Conservation (phyloP, 2,113 vertebrate species). For the Psittacus erithacus region DNA sequence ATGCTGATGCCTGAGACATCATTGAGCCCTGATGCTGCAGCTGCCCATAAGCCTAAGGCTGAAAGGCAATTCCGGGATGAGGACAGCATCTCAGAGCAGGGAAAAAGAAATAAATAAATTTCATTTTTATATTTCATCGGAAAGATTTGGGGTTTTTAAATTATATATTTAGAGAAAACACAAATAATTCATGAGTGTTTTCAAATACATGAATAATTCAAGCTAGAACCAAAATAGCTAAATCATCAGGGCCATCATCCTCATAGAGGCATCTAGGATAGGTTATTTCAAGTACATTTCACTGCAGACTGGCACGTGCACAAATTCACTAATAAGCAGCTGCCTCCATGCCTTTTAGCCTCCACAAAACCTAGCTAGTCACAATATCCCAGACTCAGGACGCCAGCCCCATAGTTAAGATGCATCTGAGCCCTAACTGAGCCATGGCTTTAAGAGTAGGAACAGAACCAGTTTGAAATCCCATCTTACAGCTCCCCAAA, state of each 20-base stretch:
- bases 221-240: conserved; percentile 61
- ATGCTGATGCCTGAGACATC: neutral
- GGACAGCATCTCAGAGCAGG: neutral
- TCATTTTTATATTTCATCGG: neutral
- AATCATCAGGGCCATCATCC: conserved; percentile 65
- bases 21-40: neutral
- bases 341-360: conserved; percentile 1
- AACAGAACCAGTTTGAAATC: conserved; percentile 25
- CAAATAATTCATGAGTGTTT: conserved; percentile 72
- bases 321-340: conserved; percentile 57
- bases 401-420: neutral
- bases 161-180: conserved; percentile 68
- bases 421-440: neutral
- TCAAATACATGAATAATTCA: conserved; percentile 69
- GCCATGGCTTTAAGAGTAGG: neutral
- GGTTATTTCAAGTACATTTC: conserved; percentile 70
- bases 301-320: conserved; percentile 62
- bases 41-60: rapidly evolving
- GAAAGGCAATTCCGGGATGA: neutral
- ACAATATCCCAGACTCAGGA: conserved; percentile 30
- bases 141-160: conserved; percentile 54
- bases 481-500: conserved; percentile 49
- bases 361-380: neutral
- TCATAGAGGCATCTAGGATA: conserved; percentile 40
- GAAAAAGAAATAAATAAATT: conserved; percentile 8